phyloP scores from a whole-genome alignment of 2,797 vertebrate genomes.

The Lerista edwardsae region DNA sequence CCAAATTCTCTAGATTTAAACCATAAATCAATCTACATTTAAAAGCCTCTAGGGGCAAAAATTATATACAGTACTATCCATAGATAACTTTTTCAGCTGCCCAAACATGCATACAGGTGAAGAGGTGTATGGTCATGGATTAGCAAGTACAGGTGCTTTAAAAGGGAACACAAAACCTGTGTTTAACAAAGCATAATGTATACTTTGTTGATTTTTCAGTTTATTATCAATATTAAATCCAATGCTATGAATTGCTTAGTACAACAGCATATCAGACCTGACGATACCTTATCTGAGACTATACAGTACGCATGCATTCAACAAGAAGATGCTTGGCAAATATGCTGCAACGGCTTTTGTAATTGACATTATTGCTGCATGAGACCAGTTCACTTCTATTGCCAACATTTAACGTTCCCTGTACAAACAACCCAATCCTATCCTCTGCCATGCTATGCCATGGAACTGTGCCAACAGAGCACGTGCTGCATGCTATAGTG shows the following conservation, averaged over 20 bases:
- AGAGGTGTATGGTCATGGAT: conserved; percentile 1
- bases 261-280: conserved; percentile 34
- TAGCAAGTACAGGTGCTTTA: not conserved
- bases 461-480: too few species aligned
- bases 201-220: not conserved
- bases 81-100: not conserved
- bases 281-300: conserved; percentile 1
- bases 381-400: not conserved
- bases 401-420: conserved; percentile 1
- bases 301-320: not conserved
- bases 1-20: not conserved
- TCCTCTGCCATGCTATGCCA: too few species aligned
- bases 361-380: not conserved
- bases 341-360: conserved; percentile 7
- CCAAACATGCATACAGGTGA: not conserved
- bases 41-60: not conserved
- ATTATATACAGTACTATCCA: too few species aligned
- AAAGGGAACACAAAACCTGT: not conserved
- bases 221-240: too few species aligned
- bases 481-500: too few species aligned
- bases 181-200: not conserved
- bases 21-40: not conserved
- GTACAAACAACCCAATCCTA: not conserved
- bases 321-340: not conserved
- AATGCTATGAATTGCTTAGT: conserved; percentile 4